Conservation (phyloP, 2,888 invertebrate genomes). For the Macaria liturata region DNA sequence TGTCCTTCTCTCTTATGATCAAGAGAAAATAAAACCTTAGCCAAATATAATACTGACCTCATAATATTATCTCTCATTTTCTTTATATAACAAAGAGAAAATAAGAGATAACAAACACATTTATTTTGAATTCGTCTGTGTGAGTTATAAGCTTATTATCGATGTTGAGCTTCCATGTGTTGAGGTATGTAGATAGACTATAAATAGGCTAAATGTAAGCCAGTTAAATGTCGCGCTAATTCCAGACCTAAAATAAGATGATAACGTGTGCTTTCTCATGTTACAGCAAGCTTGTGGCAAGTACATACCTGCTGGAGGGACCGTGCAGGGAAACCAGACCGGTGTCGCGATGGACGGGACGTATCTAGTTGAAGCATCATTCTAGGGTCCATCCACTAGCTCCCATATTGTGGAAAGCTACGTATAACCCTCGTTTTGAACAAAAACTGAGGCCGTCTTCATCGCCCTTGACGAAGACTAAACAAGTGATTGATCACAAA, state of each 20-base stretch:
- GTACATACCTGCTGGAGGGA: conserved; percentile 93
- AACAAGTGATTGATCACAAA: conserved; percentile 34
- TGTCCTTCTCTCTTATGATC: no score
- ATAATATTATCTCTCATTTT: no score
- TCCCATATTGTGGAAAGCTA: conserved; percentile 67
- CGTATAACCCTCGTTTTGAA: conserved; percentile 48
- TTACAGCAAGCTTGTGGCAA: conserved; percentile 92
- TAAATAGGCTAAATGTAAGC: conserved; percentile 40
- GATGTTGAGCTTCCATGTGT: conserved; percentile 41
- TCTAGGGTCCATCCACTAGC: conserved; percentile 82
- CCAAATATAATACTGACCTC: no score
- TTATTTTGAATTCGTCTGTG: background rate
- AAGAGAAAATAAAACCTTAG: no score
- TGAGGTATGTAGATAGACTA: conserved; percentile 45
- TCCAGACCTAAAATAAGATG: background rate
- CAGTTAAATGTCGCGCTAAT: conserved; percentile 17
- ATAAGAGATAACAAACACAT: no score
- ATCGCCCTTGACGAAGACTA: conserved; percentile 34
- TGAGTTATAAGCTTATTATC: conserved; percentile 38
- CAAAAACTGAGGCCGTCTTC: conserved; percentile 30
- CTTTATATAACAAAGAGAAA: no score
- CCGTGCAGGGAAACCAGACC: conserved; percentile 91
- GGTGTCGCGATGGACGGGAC: conserved; percentile 93
- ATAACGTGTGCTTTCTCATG: conserved; percentile 33
- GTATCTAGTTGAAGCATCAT: conserved; percentile 93